Conservation (phyloP, 2,113 vertebrate genomes). For the Nesospiza acunhae region DNA sequence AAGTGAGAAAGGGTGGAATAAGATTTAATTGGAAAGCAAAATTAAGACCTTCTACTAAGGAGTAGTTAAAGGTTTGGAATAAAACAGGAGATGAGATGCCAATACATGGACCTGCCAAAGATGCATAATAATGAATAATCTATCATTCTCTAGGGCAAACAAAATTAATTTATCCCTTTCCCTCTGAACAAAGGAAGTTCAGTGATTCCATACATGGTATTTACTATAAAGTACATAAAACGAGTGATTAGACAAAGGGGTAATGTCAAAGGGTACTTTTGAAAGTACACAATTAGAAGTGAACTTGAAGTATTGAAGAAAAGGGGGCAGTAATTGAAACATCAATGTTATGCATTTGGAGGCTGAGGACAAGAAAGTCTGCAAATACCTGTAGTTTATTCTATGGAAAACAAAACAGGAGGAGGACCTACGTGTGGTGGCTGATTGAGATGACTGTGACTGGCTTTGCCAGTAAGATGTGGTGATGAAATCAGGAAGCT, state of each 20-base stretch:
- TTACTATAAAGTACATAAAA: not conserved
- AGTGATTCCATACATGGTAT: not conserved
- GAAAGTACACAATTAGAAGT: not conserved
- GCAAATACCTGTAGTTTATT: not conserved
- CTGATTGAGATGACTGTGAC: not conserved
- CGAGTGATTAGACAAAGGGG: not conserved
- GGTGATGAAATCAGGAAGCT: not conserved
- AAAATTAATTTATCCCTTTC: not conserved
- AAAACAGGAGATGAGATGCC: not conserved
- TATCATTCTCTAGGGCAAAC: not conserved
- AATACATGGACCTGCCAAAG: not conserved
- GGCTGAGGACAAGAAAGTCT: not conserved
- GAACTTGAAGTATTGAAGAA: not conserved
- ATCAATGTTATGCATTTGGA: not conserved
- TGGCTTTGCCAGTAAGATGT: not conserved
- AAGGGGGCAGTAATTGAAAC: not conserved
- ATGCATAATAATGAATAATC: not conserved
- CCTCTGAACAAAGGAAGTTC: not conserved
- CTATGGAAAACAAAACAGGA: not conserved
- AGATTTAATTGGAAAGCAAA: not conserved
- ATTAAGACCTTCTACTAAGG: not conserved
- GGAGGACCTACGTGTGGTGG: accelerated
- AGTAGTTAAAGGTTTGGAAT: not conserved
- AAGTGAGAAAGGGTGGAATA: not conserved
- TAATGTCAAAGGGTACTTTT: not conserved